These are phyloP conservation scores for Thalassaphorura encarpata DNA, from an alignment of 1,140 invertebrate species.

Conservation along the genomic window DNA sequence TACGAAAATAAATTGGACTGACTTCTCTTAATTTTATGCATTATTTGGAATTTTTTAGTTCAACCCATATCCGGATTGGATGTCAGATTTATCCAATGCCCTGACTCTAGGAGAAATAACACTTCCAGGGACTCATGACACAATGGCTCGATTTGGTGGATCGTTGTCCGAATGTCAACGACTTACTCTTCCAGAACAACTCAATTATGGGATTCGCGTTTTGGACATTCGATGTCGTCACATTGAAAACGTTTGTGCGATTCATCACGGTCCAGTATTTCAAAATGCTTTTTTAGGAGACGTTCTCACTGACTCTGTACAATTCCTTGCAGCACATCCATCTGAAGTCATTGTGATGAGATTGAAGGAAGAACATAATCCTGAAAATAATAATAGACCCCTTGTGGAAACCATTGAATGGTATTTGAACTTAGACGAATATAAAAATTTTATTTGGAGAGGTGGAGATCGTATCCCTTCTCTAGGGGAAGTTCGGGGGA, in stretches of 20 bases:
- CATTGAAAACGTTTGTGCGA: not conserved
- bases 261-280: conserved; percentile 3
- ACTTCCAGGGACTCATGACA: conserved; percentile 2
- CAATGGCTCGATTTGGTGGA: not conserved
- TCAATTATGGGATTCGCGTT: not conserved
- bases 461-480: not conserved
- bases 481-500: not conserved
- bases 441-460: not conserved
- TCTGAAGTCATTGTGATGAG: not conserved
- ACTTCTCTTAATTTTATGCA: too few species aligned
- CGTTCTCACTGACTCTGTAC: not conserved
- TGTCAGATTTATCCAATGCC: not conserved
- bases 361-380: not conserved
- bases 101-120: not conserved
- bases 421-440: not conserved
- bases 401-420: not conserved
- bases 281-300: not conserved
- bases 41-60: too few species aligned
- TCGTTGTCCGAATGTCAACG: not conserved
- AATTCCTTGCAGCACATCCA: not conserved
- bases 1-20: too few species aligned
- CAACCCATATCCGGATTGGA: too few species aligned
- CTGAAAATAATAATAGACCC: not conserved
- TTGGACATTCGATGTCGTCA: conserved; percentile 5
- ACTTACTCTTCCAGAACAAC: not conserved